These are phyloP conservation scores for Melieria crassipennis DNA, from an alignment of 2,888 invertebrate species.

Conservation along the genomic window DNA sequence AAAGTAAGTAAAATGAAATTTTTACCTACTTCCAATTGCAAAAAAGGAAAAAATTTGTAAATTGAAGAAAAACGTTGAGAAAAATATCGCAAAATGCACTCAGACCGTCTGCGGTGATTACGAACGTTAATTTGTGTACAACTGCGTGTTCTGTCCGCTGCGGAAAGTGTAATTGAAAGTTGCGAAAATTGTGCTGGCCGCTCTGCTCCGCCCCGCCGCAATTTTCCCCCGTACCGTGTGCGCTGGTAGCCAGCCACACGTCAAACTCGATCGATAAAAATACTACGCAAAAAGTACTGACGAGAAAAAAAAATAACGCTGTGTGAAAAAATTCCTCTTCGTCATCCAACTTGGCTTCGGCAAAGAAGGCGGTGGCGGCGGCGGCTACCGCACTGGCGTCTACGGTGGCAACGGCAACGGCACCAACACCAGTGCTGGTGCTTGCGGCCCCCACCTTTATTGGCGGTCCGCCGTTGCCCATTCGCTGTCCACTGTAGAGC, in stretches of 20 bases:
- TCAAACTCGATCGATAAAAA: slow-evolving; percentile 57
- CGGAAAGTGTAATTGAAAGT: no score
- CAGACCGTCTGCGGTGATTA: no score
- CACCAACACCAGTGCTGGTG: background rate
- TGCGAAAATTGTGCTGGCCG: no score
- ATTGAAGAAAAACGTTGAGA: background rate
- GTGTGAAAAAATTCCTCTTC: slow-evolving; percentile 31
- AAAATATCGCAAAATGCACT: background rate
- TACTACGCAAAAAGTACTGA: slow-evolving; percentile 59
- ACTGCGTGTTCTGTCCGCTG: no score
- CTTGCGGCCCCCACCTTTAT: slow-evolving; percentile 14
- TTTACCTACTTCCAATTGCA: slow-evolving; percentile 44
- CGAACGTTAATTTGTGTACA: no score
- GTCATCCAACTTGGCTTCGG: slow-evolving; percentile 34
- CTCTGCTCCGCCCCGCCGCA: background rate
- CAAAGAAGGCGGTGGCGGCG: slow-evolving; percentile 29
- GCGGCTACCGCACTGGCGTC: slow-evolving; percentile 4
- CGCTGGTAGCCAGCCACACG: slow-evolving; percentile 1
- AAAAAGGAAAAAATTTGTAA: slow-evolving; percentile 18
- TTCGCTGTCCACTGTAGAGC: background rate
- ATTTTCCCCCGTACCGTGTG: background rate
- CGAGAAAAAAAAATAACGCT: slow-evolving; percentile 10
- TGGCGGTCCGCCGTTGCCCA: background rate
- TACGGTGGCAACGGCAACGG: background rate
- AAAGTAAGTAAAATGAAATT: slow-evolving; percentile 61